phyloP scores from a whole-genome alignment of 1,140 invertebrate genomes.

The Eufriesea mexicana region DNA sequence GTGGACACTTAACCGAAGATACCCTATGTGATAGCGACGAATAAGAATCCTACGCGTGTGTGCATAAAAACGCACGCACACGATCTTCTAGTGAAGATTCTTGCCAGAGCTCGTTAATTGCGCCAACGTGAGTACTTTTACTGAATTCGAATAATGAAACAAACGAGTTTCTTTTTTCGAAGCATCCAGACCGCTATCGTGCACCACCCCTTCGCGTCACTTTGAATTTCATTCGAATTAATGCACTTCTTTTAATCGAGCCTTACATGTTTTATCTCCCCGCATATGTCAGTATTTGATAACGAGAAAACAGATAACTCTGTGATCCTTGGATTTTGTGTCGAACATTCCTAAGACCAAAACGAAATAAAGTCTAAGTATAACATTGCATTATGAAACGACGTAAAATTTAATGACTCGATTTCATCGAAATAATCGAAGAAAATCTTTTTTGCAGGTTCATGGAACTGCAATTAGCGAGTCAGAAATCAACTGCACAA shows the following conservation, averaged over 20 bases:
- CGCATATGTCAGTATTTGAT: background rate
- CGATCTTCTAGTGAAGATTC: slow-evolving; percentile 26
- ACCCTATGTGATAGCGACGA: background rate
- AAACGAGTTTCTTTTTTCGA: slow-evolving; percentile 19
- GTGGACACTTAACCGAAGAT: background rate
- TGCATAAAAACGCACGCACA: background rate
- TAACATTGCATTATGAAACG: background rate
- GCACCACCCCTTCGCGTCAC: too few relatives aligned
- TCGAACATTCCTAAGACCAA: background rate
- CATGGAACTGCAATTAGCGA: background rate
- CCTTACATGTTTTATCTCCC: background rate
- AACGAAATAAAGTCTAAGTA: too few relatives aligned
- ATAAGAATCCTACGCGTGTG: background rate
- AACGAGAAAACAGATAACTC: background rate
- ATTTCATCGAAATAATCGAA: background rate
- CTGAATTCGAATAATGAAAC: slow-evolving; percentile 31
- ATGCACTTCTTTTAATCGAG: background rate
- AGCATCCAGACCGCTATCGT: background rate
- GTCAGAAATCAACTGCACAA: background rate
- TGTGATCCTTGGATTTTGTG: background rate
- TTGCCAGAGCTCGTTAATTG: slow-evolving; percentile 35
- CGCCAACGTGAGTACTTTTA: slow-evolving; percentile 35
- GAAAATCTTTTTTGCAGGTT: background rate
- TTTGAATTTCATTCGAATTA: slow-evolving; percentile 9
- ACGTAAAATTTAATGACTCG: background rate